A percentile compares a stretch with the other conserved stretches of the same genome.
Evolutionary conservation across 64 coral and sea anemone species (phyloP).

Genomic region (Hydrozoanthus tunicans): DNA sequence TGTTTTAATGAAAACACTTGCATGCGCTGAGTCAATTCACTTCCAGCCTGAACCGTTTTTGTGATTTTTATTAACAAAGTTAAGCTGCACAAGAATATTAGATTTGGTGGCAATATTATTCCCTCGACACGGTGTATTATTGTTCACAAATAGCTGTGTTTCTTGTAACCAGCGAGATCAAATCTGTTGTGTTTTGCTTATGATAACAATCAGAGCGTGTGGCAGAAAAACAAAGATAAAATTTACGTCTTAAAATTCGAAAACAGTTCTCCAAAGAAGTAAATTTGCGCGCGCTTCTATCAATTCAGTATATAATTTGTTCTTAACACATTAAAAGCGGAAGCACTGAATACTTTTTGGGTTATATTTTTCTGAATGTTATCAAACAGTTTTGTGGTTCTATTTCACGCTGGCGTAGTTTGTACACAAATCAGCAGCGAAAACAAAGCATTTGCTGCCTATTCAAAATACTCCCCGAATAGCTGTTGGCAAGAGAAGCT

Average conservation of each 20-base stretch:
- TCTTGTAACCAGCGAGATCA: constrained; percentile 36
- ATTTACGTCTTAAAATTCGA: constrained; percentile 5
- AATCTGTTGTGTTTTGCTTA: not conserved
- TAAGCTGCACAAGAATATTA: not conserved
- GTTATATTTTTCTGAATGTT: not conserved
- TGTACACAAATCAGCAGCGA: not conserved
- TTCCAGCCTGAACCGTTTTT: not conserved
- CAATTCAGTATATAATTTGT: no score
- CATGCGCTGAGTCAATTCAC: not conserved
- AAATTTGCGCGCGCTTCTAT: not conserved
- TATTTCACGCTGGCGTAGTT: not conserved
- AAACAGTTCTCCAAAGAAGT: not conserved
- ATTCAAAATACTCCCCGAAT: not conserved
- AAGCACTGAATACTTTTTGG: not conserved
- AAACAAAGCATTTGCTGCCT: not conserved
- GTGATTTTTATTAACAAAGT: not conserved
- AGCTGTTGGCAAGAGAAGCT: not conserved
- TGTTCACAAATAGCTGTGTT: not conserved
- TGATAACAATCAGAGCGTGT: constrained; percentile 42
- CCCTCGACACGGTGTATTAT: not conserved
- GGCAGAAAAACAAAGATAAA: constrained; percentile 13
- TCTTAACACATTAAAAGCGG: not conserved
- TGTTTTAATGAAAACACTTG: not conserved
- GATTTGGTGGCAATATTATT: constrained; percentile 10
- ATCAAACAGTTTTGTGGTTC: not conserved